Percentiles rank a stretch among this genome's conserved stretches.
Conservation (phyloP, 2,797 vertebrate genomes). For the Nyctibius grandis region DNA sequence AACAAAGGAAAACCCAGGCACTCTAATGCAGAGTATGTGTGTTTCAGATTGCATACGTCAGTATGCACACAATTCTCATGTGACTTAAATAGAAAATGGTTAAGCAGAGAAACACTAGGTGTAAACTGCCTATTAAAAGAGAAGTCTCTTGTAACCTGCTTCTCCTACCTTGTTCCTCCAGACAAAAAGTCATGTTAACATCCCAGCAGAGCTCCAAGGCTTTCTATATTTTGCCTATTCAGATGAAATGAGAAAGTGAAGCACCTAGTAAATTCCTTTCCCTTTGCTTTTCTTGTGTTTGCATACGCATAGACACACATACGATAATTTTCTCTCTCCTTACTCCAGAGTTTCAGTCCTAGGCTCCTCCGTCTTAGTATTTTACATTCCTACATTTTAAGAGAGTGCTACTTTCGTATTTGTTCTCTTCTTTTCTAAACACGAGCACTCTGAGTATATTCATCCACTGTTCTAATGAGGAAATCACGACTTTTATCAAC, state of each 20-base stretch:
- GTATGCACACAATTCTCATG: slow-evolving; percentile 6
- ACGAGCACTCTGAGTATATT: slow-evolving; percentile 62
- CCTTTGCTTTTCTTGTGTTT: slow-evolving; percentile 1
- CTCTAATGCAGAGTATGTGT: neutral
- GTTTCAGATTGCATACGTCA: neutral
- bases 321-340: neutral
- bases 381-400: slow-evolving; percentile 68
- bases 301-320: neutral
- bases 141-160: slow-evolving; percentile 22
- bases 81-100: slow-evolving; percentile 16
- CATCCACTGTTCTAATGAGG: slow-evolving; percentile 76
- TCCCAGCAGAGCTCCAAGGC: slow-evolving; percentile 43
- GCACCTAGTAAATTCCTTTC: slow-evolving; percentile 21
- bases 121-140: slow-evolving; percentile 36
- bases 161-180: slow-evolving; percentile 20
- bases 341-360: slow-evolving; percentile 25
- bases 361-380: slow-evolving; percentile 58
- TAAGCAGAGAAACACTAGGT: neutral
- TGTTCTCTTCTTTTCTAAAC: slow-evolving; percentile 60
- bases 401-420: slow-evolving; percentile 70
- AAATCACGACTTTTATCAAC: slow-evolving; percentile 81
- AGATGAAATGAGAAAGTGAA: slow-evolving; percentile 56
- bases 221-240: slow-evolving; percentile 61
- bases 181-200: slow-evolving; percentile 48
- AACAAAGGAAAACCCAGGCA: slow-evolving; percentile 2